These are phyloP conservation scores for Caenorhabditis macrosperma DNA, from an alignment of 2,888 invertebrate species.

Conservation along the genomic window DNA sequence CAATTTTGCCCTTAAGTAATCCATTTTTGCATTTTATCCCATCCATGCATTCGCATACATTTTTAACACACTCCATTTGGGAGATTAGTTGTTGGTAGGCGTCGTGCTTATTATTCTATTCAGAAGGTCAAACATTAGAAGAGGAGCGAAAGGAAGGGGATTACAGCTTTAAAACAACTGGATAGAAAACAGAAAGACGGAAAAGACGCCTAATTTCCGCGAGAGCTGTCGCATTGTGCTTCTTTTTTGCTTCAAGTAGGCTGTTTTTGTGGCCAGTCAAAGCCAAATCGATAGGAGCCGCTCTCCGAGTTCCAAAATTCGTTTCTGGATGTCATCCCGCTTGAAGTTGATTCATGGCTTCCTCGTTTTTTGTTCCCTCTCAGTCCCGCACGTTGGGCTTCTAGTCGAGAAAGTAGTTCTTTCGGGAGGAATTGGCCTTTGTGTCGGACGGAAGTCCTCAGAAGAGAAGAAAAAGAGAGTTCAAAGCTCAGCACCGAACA, in stretches of 20 bases:
- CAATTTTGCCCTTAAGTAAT: conserved; percentile 27
- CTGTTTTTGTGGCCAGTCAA: conserved; percentile 37
- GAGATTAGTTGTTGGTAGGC: conserved; percentile 17
- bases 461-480: conserved; percentile 20
- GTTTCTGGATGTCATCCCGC: not conserved
- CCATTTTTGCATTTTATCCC: conserved; percentile 9
- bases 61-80: conserved; percentile 6
- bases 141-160: conserved; percentile 9
- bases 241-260: conserved; percentile 28
- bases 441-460: conserved; percentile 31
- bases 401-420: not conserved
- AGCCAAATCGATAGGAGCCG: conserved; percentile 28
- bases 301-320: not conserved
- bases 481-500: conserved; percentile 40
- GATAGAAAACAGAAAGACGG: conserved; percentile 13
- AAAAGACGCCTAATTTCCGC: conserved; percentile 37
- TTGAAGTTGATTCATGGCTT: too few relatives aligned
- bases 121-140: conserved; percentile 19
- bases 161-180: conserved; percentile 22
- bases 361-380: too few relatives aligned
- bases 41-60: not conserved
- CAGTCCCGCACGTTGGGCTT: too few relatives aligned
- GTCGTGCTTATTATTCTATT: not conserved
- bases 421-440: conserved; percentile 30
- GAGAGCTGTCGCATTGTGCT: conserved; percentile 15